These are phyloP conservation scores for Diabrotica balteata DNA, from an alignment of 2,888 invertebrate species.

Conservation along the genomic window DNA sequence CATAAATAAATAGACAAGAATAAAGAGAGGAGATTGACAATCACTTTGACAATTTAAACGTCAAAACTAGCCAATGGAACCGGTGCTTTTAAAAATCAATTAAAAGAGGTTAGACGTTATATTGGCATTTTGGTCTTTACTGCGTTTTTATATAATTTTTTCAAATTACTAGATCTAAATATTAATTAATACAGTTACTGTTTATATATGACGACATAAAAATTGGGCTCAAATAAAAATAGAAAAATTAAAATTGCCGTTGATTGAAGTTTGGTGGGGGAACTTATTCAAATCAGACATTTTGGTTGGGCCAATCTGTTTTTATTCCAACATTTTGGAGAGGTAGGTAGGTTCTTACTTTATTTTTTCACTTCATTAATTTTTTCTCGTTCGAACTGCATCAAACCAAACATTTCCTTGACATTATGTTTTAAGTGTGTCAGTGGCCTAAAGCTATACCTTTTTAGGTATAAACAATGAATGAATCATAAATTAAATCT, in stretches of 20 bases:
- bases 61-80: slow-evolving; percentile 3
- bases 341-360: neutral
- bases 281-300: slow-evolving; percentile 20
- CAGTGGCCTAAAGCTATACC: slow-evolving; percentile 13
- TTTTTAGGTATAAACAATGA: slow-evolving; percentile 20
- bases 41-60: neutral
- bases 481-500: slow-evolving; percentile 14
- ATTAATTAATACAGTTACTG: neutral
- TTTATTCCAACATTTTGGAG: neutral
- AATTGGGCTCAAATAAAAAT: neutral
- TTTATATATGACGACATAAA: neutral
- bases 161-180: neutral
- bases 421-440: slow-evolving; percentile 8
- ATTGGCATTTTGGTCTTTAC: neutral
- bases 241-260: slow-evolving; percentile 19
- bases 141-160: slow-evolving; percentile 6
- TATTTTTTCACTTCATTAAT: slow-evolving; percentile 2
- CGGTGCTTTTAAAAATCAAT: slow-evolving; percentile 19
- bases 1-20: neutral
- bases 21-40: neutral
- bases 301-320: slow-evolving; percentile 18
- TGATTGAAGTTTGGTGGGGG: slow-evolving; percentile 10
- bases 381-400: neutral
- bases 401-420: neutral
- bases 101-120: slow-evolving; percentile 15